phyloP scores from a whole-genome alignment of 2,113 vertebrate species.

The Tiliqua scincoides region DNA sequence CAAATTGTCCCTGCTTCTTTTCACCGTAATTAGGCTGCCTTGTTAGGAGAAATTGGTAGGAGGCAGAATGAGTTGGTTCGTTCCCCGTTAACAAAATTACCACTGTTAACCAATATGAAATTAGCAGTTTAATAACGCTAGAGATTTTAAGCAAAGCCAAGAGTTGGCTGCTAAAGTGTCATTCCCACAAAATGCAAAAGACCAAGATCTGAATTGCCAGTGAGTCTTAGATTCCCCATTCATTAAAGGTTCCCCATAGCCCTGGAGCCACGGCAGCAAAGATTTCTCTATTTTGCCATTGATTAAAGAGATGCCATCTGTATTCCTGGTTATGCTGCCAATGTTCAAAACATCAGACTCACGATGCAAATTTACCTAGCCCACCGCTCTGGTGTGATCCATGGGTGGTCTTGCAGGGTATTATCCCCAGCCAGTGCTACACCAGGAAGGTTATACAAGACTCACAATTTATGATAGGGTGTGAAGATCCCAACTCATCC shows the following conservation, averaged over 20 bases:
- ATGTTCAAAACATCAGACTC: not conserved
- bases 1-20: constrained; percentile 21
- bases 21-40: constrained; percentile 20
- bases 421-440: too few species aligned
- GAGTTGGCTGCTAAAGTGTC: not conserved
- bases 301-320: not conserved
- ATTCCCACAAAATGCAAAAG: not conserved
- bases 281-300: not conserved
- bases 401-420: not conserved
- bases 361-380: not conserved
- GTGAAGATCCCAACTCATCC: not conserved
- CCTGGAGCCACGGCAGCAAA: not conserved
- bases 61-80: not conserved
- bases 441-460: not conserved
- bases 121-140: constrained; percentile 7
- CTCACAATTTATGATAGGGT: not conserved
- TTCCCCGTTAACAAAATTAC: not conserved
- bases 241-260: not conserved
- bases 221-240: not conserved
- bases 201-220: not conserved
- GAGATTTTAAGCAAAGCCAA: not conserved
- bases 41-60: constrained; percentile 23
- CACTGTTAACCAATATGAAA: constrained; percentile 2
- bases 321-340: not conserved
- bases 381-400: not conserved